These are phyloP conservation scores for Clarias pachynema DNA, from an alignment of 2,797 vertebrate species.

Conservation along the genomic window DNA sequence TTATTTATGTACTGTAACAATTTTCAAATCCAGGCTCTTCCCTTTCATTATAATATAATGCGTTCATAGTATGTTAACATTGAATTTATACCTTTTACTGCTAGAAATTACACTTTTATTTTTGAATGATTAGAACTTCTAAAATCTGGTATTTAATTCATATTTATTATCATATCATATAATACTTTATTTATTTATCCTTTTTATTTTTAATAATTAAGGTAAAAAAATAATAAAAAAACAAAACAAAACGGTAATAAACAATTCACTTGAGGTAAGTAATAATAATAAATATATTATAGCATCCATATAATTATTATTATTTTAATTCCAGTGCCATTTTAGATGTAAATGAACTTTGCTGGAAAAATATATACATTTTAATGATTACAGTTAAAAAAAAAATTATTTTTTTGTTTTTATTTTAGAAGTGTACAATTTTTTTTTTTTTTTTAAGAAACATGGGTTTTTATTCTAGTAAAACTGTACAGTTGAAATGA, in stretches of 20 bases:
- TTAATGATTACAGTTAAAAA: neutral
- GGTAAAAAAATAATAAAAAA: neutral
- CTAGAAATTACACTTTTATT: neutral
- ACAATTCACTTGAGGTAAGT: neutral
- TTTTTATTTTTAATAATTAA: neutral
- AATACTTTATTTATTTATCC: neutral
- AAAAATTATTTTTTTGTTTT: neutral
- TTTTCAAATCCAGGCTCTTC: too few species aligned
- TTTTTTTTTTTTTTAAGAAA: too few species aligned
- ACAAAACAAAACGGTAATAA: neutral
- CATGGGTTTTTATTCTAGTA: neutral
- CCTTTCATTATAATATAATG: neutral
- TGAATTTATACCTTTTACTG: neutral
- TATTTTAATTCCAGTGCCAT: neutral
- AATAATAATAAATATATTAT: neutral
- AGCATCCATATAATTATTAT: neutral
- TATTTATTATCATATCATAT: neutral
- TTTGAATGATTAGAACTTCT: neutral
- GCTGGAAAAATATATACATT: neutral
- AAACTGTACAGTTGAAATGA: neutral
- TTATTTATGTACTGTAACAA: neutral
- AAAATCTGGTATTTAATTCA: neutral
- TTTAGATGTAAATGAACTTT: neutral
- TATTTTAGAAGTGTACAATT: neutral
- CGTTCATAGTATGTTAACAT: neutral